Base-by-base conservation (phyloP, 2,113 vertebrate genomes). In the Platycercus adscitus region DNA sequence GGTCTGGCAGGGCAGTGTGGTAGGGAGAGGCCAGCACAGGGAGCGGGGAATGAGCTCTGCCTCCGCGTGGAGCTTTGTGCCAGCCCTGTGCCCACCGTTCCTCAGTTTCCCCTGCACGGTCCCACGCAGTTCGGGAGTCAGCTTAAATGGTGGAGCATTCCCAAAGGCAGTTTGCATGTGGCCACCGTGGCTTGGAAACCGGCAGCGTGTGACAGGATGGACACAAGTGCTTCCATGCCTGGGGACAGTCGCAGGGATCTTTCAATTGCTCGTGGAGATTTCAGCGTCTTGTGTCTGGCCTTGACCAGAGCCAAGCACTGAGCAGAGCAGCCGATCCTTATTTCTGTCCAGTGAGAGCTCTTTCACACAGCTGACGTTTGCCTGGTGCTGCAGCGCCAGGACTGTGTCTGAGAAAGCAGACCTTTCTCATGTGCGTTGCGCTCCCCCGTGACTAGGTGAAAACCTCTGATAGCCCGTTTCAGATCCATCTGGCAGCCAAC, bases 11-110 rank as follows among this genome's bases (percentile, higher is more conserved):
- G 73, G n/a, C 29, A 24, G 4, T 19, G 35, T 37, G 70, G 39
- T 24, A 46, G 35, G 1, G 3, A 47, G 60, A 72, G 58, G 46
- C 18, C 13, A 8, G 31, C 4, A 1, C 33, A 52, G 46, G 43
- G 49, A 65, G 68, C 10, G 52, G 26, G 35, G 20, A 29, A 16
- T 33, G 60, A 61, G 21, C 7, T 69, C 35, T 65, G 5, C 60
- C 46, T 78, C 35, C 39, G 12, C 2, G 0, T 14, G 50, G 28
- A 39, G 47, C 56, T 66, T 77, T 47, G 77, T 58, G 73, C 65
- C 69, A 81, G 37, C 14, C 24, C 13, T 0, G 0, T 17, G 10
- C 46, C 25, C 7, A 1, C 46, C 0, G 7, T 81, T 79, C 79
- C 52, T 89, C 76, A 14, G 44, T 63, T 47, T 80, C 33, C 21